Base-by-base conservation (phyloP, 2,113 vertebrate species). In the Neolamprologus toae region DNA sequence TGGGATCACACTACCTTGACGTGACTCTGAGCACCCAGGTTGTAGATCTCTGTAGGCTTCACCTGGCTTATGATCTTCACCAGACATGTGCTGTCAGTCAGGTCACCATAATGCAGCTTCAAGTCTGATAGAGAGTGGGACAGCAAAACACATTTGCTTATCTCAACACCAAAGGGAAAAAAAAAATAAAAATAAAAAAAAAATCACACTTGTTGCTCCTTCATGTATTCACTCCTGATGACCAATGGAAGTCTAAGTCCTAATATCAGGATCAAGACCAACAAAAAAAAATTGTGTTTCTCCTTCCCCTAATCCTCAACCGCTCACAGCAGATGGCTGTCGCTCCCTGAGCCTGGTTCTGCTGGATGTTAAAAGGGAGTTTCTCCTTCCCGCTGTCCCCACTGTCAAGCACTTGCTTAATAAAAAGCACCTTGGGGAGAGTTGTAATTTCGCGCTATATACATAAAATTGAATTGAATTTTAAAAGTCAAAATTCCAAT, bases 61-160 rank as follows among this genome's bases (percentile, higher is more conserved):
- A 99, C 98, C 94, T 98, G 95, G 86, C 98, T 99, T 89, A 99
- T 99, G 88, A 99, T 99, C 96, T 99, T 99, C 94, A 99, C 98
- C 53, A 99, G 96, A 94, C 99, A 99, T 5, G 98, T 99, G 92
- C 99, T 99, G 95, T 99, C 99, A 0, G 99, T 99, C 92, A 99
- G 97, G 90, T 99, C 99, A 0, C 99, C 99, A 1, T 99, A 99
- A 91, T 99, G 98, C 91, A 99, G 92, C 93, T 97, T 99, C 99
- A 99, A 99, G 87, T 99, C 99, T 99, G 96, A 94, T 71, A 91
- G 42, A 84, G 13, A 71, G 16, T 3, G 5, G 2, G 3, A 55
- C 4, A 76, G 9, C 16, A 19, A 49, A 5, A 8, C 23, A 53
- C 37, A 45, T 19, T 33, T 40, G 2, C 11, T 28, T 45, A 76